Evolutionary conservation across 2,797 vertebrate species (phyloP).

Genomic region (Gadopsis marmoratus): DNA sequence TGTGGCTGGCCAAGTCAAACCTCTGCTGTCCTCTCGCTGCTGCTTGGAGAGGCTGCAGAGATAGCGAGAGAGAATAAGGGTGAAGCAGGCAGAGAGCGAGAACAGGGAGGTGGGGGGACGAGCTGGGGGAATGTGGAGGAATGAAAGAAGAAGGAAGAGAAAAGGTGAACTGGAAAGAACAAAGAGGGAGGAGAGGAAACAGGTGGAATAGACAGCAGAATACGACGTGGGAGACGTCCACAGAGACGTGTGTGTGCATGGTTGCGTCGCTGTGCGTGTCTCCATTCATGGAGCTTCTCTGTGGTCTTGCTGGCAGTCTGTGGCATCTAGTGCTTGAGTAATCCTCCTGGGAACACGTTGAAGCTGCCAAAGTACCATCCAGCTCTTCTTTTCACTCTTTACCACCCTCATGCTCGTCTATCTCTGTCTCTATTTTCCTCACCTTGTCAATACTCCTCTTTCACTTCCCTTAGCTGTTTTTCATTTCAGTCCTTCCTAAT

Average conservation of each 20-base stretch:
- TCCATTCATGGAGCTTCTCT: constrained; percentile 73
- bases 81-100: constrained; percentile 23
- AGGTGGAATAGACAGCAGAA: constrained; percentile 49
- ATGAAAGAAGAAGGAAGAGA: not conserved
- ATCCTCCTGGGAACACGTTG: constrained; percentile 87
- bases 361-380: constrained; percentile 84
- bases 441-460: constrained; percentile 38
- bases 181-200: constrained; percentile 30
- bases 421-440: constrained; percentile 45
- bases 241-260: constrained; percentile 30
- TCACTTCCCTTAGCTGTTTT: constrained; percentile 29
- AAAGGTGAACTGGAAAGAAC: not conserved
- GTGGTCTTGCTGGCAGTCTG: constrained; percentile 75
- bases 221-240: constrained; percentile 26
- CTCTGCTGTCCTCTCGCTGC: constrained; percentile 16
- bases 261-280: constrained; percentile 44
- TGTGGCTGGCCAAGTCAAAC: constrained; percentile 31
- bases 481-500: constrained; percentile 45
- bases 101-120: not conserved
- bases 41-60: constrained; percentile 28
- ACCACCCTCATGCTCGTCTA: constrained; percentile 58
- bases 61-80: constrained; percentile 7
- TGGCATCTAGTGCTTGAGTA: constrained; percentile 79
- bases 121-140: constrained; percentile 20
- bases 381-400: constrained; percentile 76